A percentile compares a stretch with the other conserved stretches of the same genome.
These are phyloP conservation scores for Phasia obesa DNA, from an alignment of 2,888 invertebrate genomes.

Conservation along the genomic window DNA sequence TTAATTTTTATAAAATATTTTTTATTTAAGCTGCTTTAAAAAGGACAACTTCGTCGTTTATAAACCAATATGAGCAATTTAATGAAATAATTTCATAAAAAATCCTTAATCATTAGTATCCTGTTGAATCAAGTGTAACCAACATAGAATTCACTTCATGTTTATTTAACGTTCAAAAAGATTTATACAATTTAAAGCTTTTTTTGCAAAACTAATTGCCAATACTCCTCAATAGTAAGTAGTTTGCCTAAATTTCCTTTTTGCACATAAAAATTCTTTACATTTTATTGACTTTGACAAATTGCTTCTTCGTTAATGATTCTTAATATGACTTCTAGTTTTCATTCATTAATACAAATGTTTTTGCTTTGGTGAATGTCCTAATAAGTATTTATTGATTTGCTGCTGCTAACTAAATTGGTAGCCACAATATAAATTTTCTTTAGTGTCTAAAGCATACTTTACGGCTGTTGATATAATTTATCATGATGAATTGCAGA, in stretches of 20 bases:
- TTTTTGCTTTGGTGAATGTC: background rate
- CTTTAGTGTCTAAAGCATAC: background rate
- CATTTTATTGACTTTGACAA: conserved; percentile 47
- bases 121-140: too few relatives aligned
- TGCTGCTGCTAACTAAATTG: too few relatives aligned
- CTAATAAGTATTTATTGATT: background rate
- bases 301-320: conserved; percentile 47
- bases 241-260: too few relatives aligned
- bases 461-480: background rate
- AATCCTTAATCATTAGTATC: background rate
- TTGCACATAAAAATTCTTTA: background rate
- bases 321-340: conserved; percentile 47
- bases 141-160: too few relatives aligned
- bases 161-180: too few relatives aligned
- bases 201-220: too few relatives aligned
- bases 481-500: conserved; percentile 4
- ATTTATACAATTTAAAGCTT: too few relatives aligned
- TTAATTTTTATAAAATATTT: too few relatives aligned
- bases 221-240: too few relatives aligned
- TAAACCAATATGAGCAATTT: too few relatives aligned
- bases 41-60: too few relatives aligned
- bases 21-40: too few relatives aligned
- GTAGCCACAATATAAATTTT: background rate
- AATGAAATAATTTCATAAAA: background rate
- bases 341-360: conserved; percentile 19